These are phyloP conservation scores for Hemicrepidius hirtus DNA, from an alignment of 2,888 invertebrate genomes.

Conservation along the genomic window DNA sequence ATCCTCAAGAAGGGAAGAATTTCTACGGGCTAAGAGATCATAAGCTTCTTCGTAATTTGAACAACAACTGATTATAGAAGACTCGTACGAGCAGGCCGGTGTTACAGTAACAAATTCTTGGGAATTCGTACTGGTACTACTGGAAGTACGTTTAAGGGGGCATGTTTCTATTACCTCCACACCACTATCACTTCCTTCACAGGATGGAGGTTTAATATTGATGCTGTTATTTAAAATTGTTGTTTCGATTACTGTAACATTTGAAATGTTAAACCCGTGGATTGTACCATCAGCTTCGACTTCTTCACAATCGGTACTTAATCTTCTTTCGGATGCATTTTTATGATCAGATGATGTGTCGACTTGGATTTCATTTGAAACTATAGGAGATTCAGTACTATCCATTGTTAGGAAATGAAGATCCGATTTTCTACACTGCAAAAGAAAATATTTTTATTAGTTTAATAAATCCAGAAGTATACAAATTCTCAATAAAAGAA, in stretches of 20 bases:
- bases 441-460: background rate
- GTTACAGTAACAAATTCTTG: slow-evolving; percentile 74
- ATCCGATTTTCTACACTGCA: slow-evolving; percentile 1
- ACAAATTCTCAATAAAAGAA: background rate
- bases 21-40: slow-evolving; percentile 71
- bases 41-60: slow-evolving; percentile 81
- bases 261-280: slow-evolving; percentile 66
- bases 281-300: slow-evolving; percentile 64
- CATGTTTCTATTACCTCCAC: slow-evolving; percentile 80
- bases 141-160: slow-evolving; percentile 73
- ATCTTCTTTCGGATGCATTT: slow-evolving; percentile 19
- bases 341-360: slow-evolving; percentile 17
- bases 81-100: slow-evolving; percentile 83
- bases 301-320: slow-evolving; percentile 54
- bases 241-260: slow-evolving; percentile 67
- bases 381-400: slow-evolving; percentile 14
- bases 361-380: background rate
- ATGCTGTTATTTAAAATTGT: slow-evolving; percentile 27
- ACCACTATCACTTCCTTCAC: slow-evolving; percentile 88
- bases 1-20: slow-evolving; percentile 69
- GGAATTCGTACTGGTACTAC: slow-evolving; percentile 79
- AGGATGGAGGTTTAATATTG: slow-evolving; percentile 58
- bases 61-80: slow-evolving; percentile 85
- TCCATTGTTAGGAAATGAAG: slow-evolving; percentile 20
- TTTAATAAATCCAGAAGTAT: background rate